Conservation (phyloP, 2,888 invertebrate genomes). For the Drosophila acutilabella region DNA sequence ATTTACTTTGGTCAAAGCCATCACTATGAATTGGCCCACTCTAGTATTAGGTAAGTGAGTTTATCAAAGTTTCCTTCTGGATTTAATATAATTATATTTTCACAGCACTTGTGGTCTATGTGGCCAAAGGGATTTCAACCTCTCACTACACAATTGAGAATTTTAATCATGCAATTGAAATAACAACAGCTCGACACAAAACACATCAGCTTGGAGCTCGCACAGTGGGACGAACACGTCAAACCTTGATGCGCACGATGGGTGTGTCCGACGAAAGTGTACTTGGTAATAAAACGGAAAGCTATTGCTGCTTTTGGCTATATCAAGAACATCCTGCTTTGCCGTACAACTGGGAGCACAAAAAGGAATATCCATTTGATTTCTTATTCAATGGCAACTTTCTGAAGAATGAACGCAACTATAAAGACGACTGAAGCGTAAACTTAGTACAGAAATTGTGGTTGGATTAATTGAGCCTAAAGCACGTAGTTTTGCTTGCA, state of each 20-base stretch:
- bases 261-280: neutral
- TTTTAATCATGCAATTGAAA: constrained; percentile 31
- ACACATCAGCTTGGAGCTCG: constrained; percentile 1
- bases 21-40: constrained; percentile 11
- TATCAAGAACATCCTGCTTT: constrained; percentile 43
- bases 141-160: constrained; percentile 1
- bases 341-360: constrained; percentile 23
- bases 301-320: constrained; percentile 65
- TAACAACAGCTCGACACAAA: constrained; percentile 25
- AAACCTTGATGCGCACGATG: neutral
- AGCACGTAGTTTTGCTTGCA: constrained; percentile 52
- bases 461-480: constrained; percentile 55
- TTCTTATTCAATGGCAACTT: constrained; percentile 44
- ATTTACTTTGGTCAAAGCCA: neutral
- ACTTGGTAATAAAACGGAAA: constrained; percentile 9
- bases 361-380: constrained; percentile 36
- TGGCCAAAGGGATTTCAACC: neutral
- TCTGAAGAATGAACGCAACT: constrained; percentile 34
- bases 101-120: constrained; percentile 13
- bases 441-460: constrained; percentile 21
- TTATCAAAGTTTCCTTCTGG: neutral
- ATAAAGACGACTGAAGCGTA: constrained; percentile 2
- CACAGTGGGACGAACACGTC: constrained; percentile 50
- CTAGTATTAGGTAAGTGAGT: constrained; percentile 21
- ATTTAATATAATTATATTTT: neutral